These are phyloP conservation scores for Cydia amplana DNA, from an alignment of 1,140 invertebrate genomes.

Conservation along the genomic window DNA sequence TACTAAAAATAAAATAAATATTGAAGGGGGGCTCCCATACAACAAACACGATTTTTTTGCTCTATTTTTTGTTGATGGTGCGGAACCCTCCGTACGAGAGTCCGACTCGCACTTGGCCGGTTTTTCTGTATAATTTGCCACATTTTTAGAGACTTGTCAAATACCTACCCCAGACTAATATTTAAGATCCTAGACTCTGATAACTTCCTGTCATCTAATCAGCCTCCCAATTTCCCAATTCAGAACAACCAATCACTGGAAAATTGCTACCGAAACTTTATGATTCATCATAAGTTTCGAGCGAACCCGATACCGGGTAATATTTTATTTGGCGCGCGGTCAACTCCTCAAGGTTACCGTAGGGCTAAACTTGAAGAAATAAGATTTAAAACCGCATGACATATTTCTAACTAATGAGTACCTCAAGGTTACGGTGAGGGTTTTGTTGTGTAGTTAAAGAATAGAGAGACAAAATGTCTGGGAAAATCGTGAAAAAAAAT, in stretches of 20 bases:
- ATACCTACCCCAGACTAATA: background rate
- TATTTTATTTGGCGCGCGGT: constrained; percentile 57
- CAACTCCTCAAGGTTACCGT: constrained; percentile 48
- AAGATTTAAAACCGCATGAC: background rate
- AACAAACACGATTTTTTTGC: too few relatives aligned
- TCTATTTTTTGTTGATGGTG: too few relatives aligned
- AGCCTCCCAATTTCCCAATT: background rate
- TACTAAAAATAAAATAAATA: too few relatives aligned
- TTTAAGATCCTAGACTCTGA: background rate
- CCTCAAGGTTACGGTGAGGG: background rate
- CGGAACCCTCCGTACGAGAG: too few relatives aligned
- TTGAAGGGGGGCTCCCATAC: too few relatives aligned
- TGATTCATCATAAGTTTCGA: constrained; percentile 33
- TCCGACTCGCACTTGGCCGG: too few relatives aligned
- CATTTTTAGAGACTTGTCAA: background rate
- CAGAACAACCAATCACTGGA: constrained; percentile 2
- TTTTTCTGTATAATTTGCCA: too few relatives aligned
- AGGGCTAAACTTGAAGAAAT: constrained; percentile 36
- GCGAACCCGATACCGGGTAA: constrained; percentile 37
- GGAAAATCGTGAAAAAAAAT: too few relatives aligned
- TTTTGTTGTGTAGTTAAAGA: background rate
- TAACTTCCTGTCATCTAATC: background rate
- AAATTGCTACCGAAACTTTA: constrained; percentile 26
- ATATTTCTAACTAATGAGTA: background rate
- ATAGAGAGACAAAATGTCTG: background rate